Evolutionary conservation across 2,888 invertebrate species (phyloP).

Genomic region (Phyllotreta striolata): DNA sequence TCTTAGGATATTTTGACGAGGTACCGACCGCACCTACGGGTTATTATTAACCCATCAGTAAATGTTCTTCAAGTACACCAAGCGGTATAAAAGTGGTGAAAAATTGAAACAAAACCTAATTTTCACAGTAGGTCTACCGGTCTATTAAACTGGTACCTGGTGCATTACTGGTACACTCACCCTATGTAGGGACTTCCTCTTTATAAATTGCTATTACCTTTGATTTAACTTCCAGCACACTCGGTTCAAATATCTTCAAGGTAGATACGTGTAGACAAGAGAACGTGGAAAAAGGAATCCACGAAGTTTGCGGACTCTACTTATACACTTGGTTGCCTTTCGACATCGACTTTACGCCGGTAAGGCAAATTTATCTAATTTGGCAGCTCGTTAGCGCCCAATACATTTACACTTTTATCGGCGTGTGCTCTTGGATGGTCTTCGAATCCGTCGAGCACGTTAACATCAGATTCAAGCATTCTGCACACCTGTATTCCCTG

Average conservation of each 20-base stretch:
- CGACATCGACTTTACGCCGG: slow-evolving; percentile 36
- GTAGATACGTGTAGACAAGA: slow-evolving; percentile 26
- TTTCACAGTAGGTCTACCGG: no score
- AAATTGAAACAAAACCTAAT: no score
- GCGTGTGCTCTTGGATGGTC: slow-evolving; percentile 31
- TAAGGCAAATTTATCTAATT: slow-evolving; percentile 30
- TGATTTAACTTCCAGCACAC: neutral
- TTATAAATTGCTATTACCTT: no score
- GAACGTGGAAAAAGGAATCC: slow-evolving; percentile 25
- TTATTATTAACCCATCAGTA: no score
- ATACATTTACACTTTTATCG: slow-evolving; percentile 30
- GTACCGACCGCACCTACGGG: no score
- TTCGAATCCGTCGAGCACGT: slow-evolving; percentile 32
- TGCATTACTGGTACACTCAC: no score
- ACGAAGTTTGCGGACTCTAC: slow-evolving; percentile 36
- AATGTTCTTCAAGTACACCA: no score
- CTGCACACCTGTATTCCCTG: slow-evolving; percentile 28
- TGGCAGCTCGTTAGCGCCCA: slow-evolving; percentile 30
- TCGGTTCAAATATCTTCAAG: slow-evolving; percentile 27
- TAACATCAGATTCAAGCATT: slow-evolving; percentile 25
- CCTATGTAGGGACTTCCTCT: no score
- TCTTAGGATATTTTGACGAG: no score
- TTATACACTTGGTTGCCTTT: slow-evolving; percentile 39
- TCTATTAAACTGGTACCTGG: no score
- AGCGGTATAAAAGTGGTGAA: no score